Conservation (phyloP, 2,113 vertebrate genomes). For the Salvator merianae region DNA sequence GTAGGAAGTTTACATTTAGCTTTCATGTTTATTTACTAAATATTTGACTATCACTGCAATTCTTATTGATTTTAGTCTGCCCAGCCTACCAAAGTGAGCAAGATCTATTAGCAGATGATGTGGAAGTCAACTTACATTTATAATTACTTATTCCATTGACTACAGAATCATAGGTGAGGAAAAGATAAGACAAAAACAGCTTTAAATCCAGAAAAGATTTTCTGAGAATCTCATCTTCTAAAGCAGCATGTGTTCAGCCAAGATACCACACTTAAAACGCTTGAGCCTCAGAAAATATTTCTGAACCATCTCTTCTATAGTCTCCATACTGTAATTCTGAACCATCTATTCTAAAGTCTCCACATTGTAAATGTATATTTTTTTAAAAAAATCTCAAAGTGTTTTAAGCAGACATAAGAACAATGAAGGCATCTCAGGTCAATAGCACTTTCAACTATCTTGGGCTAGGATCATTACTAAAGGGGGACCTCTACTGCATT, state of each 20-base stretch:
- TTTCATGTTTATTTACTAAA: too few relatives aligned
- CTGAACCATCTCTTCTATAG: neutral
- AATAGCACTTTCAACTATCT: constrained; percentile 23
- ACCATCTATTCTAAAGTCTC: neutral
- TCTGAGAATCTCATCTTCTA: neutral
- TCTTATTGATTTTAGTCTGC: too few relatives aligned
- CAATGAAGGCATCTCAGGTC: neutral
- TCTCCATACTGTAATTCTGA: neutral
- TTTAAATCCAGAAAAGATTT: neutral
- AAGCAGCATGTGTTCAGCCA: rapidly evolving
- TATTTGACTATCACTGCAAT: too few relatives aligned
- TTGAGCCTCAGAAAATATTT: neutral
- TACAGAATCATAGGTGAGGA: neutral
- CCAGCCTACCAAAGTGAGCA: too few relatives aligned
- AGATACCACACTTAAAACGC: neutral
- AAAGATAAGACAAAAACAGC: neutral
- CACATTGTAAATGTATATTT: neutral
- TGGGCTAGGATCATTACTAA: constrained; percentile 4
- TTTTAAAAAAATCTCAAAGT: neutral
- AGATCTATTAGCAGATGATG: too few relatives aligned
- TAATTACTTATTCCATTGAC: too few relatives aligned
- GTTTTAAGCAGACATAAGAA: neutral
- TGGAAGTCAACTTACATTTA: too few relatives aligned
- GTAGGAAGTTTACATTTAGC: too few relatives aligned
- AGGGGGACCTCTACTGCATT: constrained; percentile 25